Evolutionary conservation across 2,888 invertebrate genomes (phyloP).

Genomic region (Drosophila demipolita): DNA sequence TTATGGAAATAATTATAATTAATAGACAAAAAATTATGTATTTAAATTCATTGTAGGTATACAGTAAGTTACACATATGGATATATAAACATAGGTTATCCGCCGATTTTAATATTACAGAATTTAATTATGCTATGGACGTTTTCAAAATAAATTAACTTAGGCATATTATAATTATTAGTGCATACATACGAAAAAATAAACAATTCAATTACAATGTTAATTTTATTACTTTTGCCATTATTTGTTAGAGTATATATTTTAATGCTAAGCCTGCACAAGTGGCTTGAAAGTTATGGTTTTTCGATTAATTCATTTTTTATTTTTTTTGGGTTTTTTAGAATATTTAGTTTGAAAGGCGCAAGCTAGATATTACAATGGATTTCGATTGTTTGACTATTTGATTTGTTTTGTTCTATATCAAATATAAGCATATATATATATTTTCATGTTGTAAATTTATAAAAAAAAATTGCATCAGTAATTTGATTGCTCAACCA

Average conservation of each 20-base stretch:
- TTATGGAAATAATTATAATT: background rate
- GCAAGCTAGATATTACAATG: conserved; percentile 3
- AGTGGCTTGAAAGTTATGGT: background rate
- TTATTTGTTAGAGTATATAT: background rate
- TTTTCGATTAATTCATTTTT: background rate
- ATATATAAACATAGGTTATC: background rate
- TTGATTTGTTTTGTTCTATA: background rate
- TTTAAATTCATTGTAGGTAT: background rate
- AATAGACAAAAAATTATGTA: background rate
- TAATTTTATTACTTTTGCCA: background rate
- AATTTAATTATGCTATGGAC: conserved; percentile 58
- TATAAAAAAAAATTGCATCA: background rate
- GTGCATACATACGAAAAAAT: background rate
- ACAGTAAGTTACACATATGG: background rate
- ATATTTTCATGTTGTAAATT: background rate
- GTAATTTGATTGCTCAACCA: background rate
- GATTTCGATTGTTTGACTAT: conserved; percentile 1
- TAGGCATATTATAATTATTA: conserved; percentile 42
- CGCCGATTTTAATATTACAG: background rate
- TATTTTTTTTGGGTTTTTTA: background rate
- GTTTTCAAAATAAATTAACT: conserved; percentile 62
- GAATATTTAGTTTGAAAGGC: background rate
- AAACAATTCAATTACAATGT: background rate
- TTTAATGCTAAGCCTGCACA: background rate
- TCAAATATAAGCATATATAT: background rate